These are phyloP conservation scores for Heteromyza rotundicornis DNA, from an alignment of 2,888 invertebrate genomes.

Conservation along the genomic window DNA sequence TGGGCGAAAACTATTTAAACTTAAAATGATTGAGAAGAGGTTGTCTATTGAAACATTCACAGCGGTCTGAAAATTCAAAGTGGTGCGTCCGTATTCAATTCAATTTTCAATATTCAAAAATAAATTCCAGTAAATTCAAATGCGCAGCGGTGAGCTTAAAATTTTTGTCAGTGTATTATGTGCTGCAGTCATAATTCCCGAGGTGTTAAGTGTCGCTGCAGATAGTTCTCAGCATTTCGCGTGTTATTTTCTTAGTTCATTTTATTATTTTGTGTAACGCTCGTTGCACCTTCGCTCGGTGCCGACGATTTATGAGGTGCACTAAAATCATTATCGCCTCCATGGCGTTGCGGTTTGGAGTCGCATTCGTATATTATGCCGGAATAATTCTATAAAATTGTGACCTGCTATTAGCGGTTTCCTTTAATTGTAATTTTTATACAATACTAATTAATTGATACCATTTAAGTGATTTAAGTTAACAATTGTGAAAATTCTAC, in stretches of 20 bases:
- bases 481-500: too few relatives aligned
- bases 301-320: constrained; percentile 51
- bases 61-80: not conserved
- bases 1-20: too few relatives aligned
- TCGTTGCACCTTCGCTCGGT: constrained; percentile 27
- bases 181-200: constrained; percentile 12
- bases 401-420: too few relatives aligned
- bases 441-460: too few relatives aligned
- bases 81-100: constrained; percentile 9
- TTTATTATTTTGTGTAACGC: constrained; percentile 18
- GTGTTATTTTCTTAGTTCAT: constrained; percentile 13
- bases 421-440: too few relatives aligned
- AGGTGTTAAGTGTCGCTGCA: constrained; percentile 27
- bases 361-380: constrained; percentile 38
- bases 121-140: too few relatives aligned
- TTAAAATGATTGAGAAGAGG: too few relatives aligned
- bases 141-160: too few relatives aligned
- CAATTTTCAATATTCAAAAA: too few relatives aligned
- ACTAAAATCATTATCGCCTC: constrained; percentile 55
- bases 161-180: too few relatives aligned
- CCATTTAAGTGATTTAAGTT: too few relatives aligned
- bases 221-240: constrained; percentile 13
- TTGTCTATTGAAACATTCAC: too few relatives aligned
- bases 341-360: constrained; percentile 13
- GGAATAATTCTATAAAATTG: constrained; percentile 49